These are phyloP conservation scores for Alaudala cheleensis DNA, from an alignment of 2,113 vertebrate species.

Conservation along the genomic window DNA sequence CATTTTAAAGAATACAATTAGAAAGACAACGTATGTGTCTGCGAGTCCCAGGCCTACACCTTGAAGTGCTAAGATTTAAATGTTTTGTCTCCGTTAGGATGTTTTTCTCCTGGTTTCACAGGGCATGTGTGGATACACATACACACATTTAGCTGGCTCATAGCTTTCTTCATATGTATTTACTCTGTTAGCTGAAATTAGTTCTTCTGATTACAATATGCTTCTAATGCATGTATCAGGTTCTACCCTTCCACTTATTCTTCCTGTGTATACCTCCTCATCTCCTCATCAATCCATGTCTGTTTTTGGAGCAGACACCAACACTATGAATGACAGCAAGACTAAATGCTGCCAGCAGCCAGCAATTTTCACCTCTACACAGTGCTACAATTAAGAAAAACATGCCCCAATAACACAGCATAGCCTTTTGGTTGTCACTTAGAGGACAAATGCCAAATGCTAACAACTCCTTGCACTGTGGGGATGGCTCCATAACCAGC, in stretches of 20 bases:
- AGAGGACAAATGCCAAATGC: neutral
- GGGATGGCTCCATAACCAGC: neutral
- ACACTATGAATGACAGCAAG: neutral
- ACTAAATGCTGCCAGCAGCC: neutral
- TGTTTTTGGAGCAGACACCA: neutral
- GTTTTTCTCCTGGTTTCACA: neutral
- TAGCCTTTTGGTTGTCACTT: neutral
- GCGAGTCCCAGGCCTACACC: neutral
- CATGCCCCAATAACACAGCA: neutral
- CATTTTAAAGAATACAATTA: neutral
- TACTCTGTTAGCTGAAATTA: neutral
- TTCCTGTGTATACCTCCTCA: neutral
- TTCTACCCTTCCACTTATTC: neutral
- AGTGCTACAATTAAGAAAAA: neutral
- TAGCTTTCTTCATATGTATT: neutral
- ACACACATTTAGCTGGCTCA: neutral
- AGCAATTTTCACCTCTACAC: neutral
- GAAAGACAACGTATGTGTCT: neutral
- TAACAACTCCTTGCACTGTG: neutral
- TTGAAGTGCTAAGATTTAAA: neutral
- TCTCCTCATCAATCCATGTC: neutral
- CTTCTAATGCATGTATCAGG: neutral
- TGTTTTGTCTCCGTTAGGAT: neutral
- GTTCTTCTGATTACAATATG: neutral
- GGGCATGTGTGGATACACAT: neutral